phyloP scores from a whole-genome alignment of 2,888 invertebrate genomes.

The Andrena minutula region DNA sequence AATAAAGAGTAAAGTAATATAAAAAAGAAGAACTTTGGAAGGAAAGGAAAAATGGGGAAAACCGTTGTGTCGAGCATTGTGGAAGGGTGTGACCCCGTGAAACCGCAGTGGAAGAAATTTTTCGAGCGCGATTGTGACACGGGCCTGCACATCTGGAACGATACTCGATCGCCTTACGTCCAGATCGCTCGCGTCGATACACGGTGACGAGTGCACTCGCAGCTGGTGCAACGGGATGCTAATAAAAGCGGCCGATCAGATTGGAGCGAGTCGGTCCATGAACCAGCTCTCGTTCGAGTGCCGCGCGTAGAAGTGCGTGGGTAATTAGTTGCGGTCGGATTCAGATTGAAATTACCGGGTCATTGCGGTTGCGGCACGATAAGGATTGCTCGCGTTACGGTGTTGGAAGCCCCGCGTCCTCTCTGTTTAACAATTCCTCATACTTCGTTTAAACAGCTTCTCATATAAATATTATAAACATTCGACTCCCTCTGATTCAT shows the following conservation, averaged over 20 bases:
- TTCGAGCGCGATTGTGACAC: slow-evolving; percentile 36
- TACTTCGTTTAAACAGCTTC: neutral
- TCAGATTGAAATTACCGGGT: slow-evolving; percentile 56
- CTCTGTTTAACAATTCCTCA: neutral
- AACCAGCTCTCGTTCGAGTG: neutral
- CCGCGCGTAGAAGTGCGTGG: slow-evolving; percentile 22
- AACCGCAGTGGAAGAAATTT: slow-evolving; percentile 14
- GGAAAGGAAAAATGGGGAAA: neutral
- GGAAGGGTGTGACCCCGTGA: slow-evolving; percentile 7
- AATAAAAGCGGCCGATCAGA: slow-evolving; percentile 54
- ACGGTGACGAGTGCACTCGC: slow-evolving; percentile 38
- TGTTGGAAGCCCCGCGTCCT: no score
- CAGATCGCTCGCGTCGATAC: slow-evolving; percentile 50
- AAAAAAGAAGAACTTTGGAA: no score
- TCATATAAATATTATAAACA: no score
- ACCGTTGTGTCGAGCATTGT: neutral
- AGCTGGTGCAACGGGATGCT: slow-evolving; percentile 35
- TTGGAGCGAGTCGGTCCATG: slow-evolving; percentile 19
- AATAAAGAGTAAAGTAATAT: neutral
- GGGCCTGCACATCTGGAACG: slow-evolving; percentile 59
- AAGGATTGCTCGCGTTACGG: slow-evolving; percentile 33
- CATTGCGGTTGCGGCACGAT: slow-evolving; percentile 38
- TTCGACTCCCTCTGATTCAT: no score
- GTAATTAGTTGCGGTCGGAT: slow-evolving; percentile 58
- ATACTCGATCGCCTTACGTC: slow-evolving; percentile 56